phyloP scores from a whole-genome alignment of 2,797 vertebrate genomes.

The Hippocampus kuda region DNA sequence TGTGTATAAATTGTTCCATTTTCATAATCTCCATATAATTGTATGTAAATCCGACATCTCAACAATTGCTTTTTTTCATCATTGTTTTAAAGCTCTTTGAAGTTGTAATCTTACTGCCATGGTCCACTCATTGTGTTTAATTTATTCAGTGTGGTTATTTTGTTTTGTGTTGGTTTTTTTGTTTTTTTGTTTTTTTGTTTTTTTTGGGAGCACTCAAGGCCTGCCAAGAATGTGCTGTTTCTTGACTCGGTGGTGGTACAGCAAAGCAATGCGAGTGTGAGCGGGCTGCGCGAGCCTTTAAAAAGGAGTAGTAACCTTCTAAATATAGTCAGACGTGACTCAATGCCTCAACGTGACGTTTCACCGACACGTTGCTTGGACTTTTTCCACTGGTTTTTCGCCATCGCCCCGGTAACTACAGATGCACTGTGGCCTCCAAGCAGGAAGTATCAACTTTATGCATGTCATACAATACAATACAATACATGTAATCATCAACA shows the following conservation, averaged over 20 bases:
- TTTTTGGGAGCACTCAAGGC: not conserved
- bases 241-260: not conserved
- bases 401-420: conserved; percentile 35
- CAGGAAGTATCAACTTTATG: conserved; percentile 1
- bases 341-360: conserved; percentile 34
- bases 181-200: not conserved
- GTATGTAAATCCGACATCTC: not conserved
- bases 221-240: conserved; percentile 1
- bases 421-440: not conserved
- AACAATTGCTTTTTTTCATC: not conserved
- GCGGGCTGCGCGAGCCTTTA: conserved; percentile 36
- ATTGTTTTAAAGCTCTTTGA: not conserved
- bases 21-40: no score
- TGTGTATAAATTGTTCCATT: no score
- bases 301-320: conserved; percentile 50
- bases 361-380: conserved; percentile 17
- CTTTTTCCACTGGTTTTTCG: conserved; percentile 37
- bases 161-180: not conserved
- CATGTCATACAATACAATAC: no score
- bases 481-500: not conserved
- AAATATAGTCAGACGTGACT: conserved; percentile 67
- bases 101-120: not conserved
- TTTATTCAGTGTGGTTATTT: not conserved
- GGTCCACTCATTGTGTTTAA: not conserved
- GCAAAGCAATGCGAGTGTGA: not conserved